Conservation (phyloP, 2,113 vertebrate species). For the Theristicus caerulescens region DNA sequence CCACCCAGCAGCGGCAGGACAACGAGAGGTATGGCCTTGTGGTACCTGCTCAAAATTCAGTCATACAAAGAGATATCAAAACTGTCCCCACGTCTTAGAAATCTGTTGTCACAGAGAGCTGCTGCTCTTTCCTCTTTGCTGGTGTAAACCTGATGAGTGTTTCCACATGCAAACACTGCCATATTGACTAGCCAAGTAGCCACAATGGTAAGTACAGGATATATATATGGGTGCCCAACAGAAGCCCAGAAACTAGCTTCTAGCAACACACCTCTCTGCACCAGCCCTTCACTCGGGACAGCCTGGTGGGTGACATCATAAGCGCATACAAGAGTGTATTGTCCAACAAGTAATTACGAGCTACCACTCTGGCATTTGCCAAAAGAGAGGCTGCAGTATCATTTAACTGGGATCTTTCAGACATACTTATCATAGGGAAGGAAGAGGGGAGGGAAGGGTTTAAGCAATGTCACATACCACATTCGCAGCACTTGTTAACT, state of each 20-base stretch:
- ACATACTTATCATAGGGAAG: neutral
- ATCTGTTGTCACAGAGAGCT: neutral
- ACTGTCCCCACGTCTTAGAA: neutral
- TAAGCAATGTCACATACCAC: neutral
- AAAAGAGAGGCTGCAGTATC: neutral
- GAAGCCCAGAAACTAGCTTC: neutral
- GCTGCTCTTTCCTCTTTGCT: neutral
- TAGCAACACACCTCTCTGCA: neutral
- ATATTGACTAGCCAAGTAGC: neutral
- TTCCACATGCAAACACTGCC: neutral
- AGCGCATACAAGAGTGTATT: fast-evolving
- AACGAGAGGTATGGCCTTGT: fast-evolving
- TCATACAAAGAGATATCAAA: neutral
- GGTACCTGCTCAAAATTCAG: neutral
- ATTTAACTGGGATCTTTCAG: neutral
- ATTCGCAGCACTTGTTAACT: neutral
- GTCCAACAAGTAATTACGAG: neutral
- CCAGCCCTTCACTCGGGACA: neutral
- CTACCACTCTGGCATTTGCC: neutral
- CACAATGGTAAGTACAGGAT: neutral
- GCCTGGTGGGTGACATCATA: too few species aligned
- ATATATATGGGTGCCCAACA: neutral
- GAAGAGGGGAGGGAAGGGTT: neutral
- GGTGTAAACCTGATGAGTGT: neutral
- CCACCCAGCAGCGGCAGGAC: neutral